Percentiles rank a stretch among this genome's conserved stretches.
Conservation (phyloP, 2,888 invertebrate species). For the Yponomeuta evonymella region DNA sequence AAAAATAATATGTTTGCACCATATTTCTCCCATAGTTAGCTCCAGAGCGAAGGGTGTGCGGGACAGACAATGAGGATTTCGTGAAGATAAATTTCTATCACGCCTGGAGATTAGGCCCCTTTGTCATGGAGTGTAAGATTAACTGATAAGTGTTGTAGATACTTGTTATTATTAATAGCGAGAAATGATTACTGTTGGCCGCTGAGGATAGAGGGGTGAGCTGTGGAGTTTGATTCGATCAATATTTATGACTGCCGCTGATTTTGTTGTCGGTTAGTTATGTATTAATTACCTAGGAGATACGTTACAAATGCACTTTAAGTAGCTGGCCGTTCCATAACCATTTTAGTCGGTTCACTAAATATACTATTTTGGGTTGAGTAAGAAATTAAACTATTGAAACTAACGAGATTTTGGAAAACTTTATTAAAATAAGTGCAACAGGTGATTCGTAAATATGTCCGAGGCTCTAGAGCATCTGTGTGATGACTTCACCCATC, state of each 20-base stretch:
- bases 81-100: constrained; percentile 70
- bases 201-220: constrained; percentile 24
- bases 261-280: constrained; percentile 2
- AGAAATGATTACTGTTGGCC: constrained; percentile 48
- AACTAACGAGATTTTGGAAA: too few relatives aligned
- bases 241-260: constrained; percentile 40
- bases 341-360: not conserved
- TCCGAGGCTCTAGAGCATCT: too few relatives aligned
- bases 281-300: not conserved
- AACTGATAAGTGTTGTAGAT: constrained; percentile 67
- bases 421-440: too few relatives aligned
- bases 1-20: constrained; percentile 31
- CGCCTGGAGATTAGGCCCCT: constrained; percentile 66
- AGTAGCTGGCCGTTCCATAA: not conserved
- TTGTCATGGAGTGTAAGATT: constrained; percentile 70
- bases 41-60: constrained; percentile 40
- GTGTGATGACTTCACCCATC: too few relatives aligned
- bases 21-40: constrained; percentile 30
- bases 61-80: constrained; percentile 56
- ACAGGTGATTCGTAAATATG: too few relatives aligned
- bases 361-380: not conserved
- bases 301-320: not conserved
- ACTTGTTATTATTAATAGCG: constrained; percentile 69
- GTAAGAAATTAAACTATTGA: not conserved
- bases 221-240: constrained; percentile 30